Base-by-base conservation (phyloP, 1,140 invertebrate genomes). In the Saccostrea cuccullata region DNA sequence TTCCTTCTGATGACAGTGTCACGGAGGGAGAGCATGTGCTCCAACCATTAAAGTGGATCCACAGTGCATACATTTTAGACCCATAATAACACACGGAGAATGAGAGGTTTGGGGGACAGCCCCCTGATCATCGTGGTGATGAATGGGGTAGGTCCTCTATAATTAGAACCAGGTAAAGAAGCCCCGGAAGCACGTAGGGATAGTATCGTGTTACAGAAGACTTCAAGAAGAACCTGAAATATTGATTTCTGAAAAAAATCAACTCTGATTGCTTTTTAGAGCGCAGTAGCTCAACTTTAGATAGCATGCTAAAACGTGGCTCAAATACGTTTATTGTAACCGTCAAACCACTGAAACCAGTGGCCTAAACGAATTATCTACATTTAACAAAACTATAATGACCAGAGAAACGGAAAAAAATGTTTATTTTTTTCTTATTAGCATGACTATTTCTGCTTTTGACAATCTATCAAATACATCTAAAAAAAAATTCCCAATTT, bases 201-300 rank as follows among this genome's bases (percentile, higher is more conserved):
- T 36, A 36, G 70, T 77, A 77, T 77, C 30, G 70, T 77, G 70
- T 77, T 77, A 77, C 70, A 64, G 70, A 77, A 26, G 58, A 60
- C 20, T 60, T 60, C 13, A 13, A 60, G 20, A 60, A 60, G 3
- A 60, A 60, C 20, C 58, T 17, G 20, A 13, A 15, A 60, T 60
- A 15, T 20, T 60, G 13, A 60, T 60, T 13, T 13, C 8, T 0
- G 13, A 13, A 60, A 60, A 17, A 60, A 60, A 13, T 3, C 9
- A 12, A 13, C 0, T 60, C 58, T 15, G 58, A 60, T 15, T 47
- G 47, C 5, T 47, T 47, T 47, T 47, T 8, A 47, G 47, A 47
- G 1, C 6, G 47, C 6, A 47, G 40, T 47, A 47, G 9, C 47
- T 47, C 47, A 47, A 47, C 47, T 47, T 47, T 47, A 47, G 47